phyloP scores from a whole-genome alignment of 2,113 vertebrate genomes.

The Stegastes partitus region DNA sequence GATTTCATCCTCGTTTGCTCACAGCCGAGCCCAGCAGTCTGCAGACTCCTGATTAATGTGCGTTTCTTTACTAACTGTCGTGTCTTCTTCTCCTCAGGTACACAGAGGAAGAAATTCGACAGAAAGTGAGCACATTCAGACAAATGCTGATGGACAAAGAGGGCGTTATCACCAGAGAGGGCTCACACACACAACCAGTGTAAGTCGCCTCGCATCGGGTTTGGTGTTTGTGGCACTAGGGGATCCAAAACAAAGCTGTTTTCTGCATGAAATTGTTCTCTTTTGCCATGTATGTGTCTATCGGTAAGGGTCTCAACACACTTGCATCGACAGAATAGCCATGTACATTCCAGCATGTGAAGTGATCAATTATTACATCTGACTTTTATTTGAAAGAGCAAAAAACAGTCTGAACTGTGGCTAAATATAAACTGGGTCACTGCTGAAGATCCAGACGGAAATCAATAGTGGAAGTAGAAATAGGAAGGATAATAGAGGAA shows the following conservation, averaged over 20 bases:
- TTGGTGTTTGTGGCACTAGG: neutral
- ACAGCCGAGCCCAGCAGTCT: neutral
- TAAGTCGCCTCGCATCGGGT: conserved; percentile 80
- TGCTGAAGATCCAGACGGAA: neutral
- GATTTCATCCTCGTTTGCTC: neutral
- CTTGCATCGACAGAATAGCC: no score
- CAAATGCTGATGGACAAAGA: conserved; percentile 99
- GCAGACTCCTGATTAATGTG: conserved; percentile 1
- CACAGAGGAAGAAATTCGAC: conserved; percentile 94
- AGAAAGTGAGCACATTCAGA: conserved; percentile 97
- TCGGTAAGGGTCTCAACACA: no score
- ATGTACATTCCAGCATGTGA: no score
- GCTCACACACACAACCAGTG: conserved; percentile 90
- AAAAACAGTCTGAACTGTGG: no score
- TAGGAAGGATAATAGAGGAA: no score
- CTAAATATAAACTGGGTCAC: no score
- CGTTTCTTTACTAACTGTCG: conserved; percentile 8
- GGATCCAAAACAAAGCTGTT: neutral
- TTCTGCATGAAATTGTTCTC: neutral
- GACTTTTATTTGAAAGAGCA: no score
- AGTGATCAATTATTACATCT: no score
- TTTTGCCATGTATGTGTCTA: no score
- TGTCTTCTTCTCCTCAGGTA: conserved; percentile 85
- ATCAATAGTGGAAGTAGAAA: neutral
- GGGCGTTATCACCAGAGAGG: conserved; percentile 95